phyloP scores from a whole-genome alignment of 2,797 vertebrate species.

The Hypotaenidia okinawae region DNA sequence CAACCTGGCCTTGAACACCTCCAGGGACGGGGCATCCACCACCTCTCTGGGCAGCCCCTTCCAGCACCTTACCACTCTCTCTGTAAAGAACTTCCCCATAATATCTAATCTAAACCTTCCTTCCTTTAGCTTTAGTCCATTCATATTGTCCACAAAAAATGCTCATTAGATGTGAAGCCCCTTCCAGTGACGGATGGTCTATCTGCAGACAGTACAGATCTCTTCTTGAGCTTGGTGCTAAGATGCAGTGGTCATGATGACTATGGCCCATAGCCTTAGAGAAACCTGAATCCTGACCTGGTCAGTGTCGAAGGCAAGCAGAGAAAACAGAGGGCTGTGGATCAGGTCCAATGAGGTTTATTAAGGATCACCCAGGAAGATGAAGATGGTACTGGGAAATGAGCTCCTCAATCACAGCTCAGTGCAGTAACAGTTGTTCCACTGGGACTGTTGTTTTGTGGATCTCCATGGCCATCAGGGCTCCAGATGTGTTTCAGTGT shows the following conservation, averaged over 20 bases:
- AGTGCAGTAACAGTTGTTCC: accelerated
- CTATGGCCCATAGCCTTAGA: neutral
- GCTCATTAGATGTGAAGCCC: neutral
- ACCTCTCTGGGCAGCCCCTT: no score
- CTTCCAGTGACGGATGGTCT: neutral
- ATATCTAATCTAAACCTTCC: no score
- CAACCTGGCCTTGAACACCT: no score
- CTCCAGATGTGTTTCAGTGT: neutral
- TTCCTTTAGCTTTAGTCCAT: neutral
- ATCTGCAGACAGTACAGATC: neutral
- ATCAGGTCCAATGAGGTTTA: neutral
- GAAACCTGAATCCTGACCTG: neutral
- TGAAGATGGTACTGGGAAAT: neutral
- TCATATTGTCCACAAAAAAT: neutral
- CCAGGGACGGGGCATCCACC: no score
- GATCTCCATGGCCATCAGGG: neutral
- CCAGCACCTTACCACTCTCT: no score
- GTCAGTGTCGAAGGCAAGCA: neutral
- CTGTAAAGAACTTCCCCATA: no score
- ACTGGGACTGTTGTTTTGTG: accelerated
- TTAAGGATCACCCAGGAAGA: neutral
- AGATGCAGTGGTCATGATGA: neutral
- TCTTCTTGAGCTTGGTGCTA: neutral
- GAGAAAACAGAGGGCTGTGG: neutral
- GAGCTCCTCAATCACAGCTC: neutral